Base-by-base conservation (phyloP, 2,797 vertebrate genomes). In the Pitangus sulphuratus region DNA sequence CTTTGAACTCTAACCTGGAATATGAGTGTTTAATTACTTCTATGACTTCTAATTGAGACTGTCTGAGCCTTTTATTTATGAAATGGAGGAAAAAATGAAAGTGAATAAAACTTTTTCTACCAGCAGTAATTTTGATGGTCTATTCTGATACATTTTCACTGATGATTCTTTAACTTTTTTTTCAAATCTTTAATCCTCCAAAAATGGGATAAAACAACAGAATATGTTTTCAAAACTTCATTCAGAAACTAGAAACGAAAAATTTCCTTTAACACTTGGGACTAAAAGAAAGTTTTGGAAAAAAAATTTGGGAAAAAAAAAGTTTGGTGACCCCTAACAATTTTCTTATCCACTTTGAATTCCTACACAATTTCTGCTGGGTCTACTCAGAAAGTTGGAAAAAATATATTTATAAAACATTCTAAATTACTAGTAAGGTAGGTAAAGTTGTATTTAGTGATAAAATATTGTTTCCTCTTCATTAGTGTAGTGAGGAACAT, bases 261-360 rank as follows among this genome's bases (percentile, higher is more conserved):
- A 56, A 65, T 1, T 54, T 50, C 6, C 9, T 57, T 62, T 77
- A 54, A 42, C 2, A 10, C 1, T 44, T 50, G 28, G 9, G 6
- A 76, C 8, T 9, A 86, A 72, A 44, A 60, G 2, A 26, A 79
- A 47, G 5, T 21, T 69, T 40, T 2, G 6, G 9, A 5, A 39
- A 45, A 45, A 54, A 50, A 16, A 1, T 0, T 6, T 21, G 2
- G 8, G 9, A 15, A 4, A 25, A 64, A 25, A 64, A 22, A 33
- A 7, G 8, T 40, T 65, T 9, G 6, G 2, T 31, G 60, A 30
- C 6, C 65, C 3, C 6, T 40, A 31, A 31, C 5, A 65, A 26
- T 45, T 72, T 64, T 64, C 30, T 61, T 10, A 57, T 57, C 30
- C 26, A 16, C 25, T 77, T 61, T 62, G 39, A 58, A 61, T 77